Evolutionary conservation across 2,888 invertebrate genomes (phyloP), one percentile per base, ranked within the genome.

Genomic region (Drosophila siamana): DNA sequence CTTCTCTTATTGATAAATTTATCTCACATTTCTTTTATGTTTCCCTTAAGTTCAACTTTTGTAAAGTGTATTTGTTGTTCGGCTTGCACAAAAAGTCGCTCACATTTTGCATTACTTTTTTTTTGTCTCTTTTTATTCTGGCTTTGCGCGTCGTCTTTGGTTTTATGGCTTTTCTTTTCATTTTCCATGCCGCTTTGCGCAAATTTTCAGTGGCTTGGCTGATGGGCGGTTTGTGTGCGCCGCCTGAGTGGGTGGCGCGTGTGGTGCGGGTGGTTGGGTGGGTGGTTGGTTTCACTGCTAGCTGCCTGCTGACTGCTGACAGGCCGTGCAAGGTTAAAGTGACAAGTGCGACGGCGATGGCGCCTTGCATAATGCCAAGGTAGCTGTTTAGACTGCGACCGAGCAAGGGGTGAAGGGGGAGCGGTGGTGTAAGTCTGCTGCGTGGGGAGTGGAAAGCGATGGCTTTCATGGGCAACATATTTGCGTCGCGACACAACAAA

Each of bases 301-400:
- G 28, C 40, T 28, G 54, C 28, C 24, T 43, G 80, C 72, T 83
- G 83, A 88, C 24, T 43, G 80, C 72, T 83, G 83, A 88, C 86
- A 86, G 88, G 88, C 87, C 81, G 74, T 81, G 87, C 81, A 85
- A 85, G 85, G 87, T 88, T 87, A 88, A 87, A 88, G 87, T 87
- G 87, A 87, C 86, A 87, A 87, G 86, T 86, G 89, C 80, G 79
- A 76, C 69, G 81, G 78, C 80, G 61, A 75, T 86, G 81, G 81
- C 86, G 86, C 86, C 88, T 73, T 78, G 88, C 74, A 88, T 80
- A 82, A 83, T 80, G 83, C 70, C 71, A 74, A 77, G 81, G 86
- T 80, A 81, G 74, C 69, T 50, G 76, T 61, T 61, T 57, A 71
- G 65, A 33, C 33, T 15, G 51, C 41, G 48, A 40, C 50, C 26